Evolutionary conservation across 2,888 invertebrate genomes (phyloP), one percentile per base, ranked within the genome.

Genomic region (Dryomyza anilis): DNA sequence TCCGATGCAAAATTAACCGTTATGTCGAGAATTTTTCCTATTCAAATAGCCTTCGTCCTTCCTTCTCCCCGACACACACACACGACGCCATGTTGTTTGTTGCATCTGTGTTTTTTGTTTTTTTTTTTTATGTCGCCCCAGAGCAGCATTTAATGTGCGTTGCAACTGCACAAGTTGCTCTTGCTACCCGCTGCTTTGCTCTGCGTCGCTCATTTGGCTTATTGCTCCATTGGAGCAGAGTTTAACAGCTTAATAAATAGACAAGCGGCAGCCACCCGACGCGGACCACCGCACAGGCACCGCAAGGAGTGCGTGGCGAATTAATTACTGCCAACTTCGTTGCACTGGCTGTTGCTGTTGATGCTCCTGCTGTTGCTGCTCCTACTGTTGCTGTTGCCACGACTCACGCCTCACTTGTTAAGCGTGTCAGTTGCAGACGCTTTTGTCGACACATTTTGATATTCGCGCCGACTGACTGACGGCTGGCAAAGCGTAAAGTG

Each of bases 311-410:
- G 52, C 52, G 36, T 46, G 27, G 39, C 36, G n/a, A 60, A 60
- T 39, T 61, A 61, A 61, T 61, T 61, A 53, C 53, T 52, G 27
- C 39, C 14, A 61, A 39, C 52, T n/a, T n/a, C n/a, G n/a, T n/a
- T n/a, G n/a, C n/a, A n/a, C n/a, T n/a, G n/a, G n/a, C n/a, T n/a
- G n/a, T n/a, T n/a, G n/a, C n/a, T n/a, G n/a, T n/a, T n/a, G n/a
- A n/a, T n/a, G n/a, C n/a, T n/a, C n/a, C n/a, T n/a, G 39, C n/a
- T 16, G 10, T 12, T 16, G 16, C n/a, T 14, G 46, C 30, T 25
- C 30, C 36, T 7, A 21, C 14, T 39, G 12, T 39, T 16, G 12
- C n/a, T 12, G 16, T 16, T 27, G 5, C 27, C 25, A 56, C 14
- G 12, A 16, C 25, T 27, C 45, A 14, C 19, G 30, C 46, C 27